phyloP scores from a whole-genome alignment of 2,113 vertebrate species.

The Mastomys coucha region DNA sequence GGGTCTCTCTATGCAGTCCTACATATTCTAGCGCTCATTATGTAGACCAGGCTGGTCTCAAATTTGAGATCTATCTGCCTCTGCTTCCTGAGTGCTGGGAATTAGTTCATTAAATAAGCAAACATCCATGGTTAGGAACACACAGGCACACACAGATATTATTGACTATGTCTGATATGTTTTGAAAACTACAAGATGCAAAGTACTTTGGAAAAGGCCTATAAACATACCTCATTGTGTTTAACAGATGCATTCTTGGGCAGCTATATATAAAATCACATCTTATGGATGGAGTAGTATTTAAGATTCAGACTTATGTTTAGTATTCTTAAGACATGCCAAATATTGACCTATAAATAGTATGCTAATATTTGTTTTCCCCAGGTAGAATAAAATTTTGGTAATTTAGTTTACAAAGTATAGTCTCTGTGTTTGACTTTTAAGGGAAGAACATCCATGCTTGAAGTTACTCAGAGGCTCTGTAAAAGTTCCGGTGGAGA shows the following conservation, averaged over 20 bases:
- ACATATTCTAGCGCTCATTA: background rate
- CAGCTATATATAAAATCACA: background rate
- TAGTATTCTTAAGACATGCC: background rate
- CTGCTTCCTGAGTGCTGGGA: background rate
- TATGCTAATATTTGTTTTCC: background rate
- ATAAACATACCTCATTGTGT: background rate
- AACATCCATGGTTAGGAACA: background rate
- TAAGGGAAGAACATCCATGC: background rate
- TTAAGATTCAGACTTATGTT: background rate
- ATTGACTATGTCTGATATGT: background rate
- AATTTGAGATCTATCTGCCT: background rate
- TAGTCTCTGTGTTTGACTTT: background rate
- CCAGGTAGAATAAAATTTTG: background rate
- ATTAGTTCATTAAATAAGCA: background rate
- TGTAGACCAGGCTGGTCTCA: background rate
- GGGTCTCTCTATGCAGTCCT: background rate
- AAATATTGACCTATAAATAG: background rate
- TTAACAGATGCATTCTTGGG: background rate
- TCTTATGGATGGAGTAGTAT: background rate
- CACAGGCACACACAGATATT: background rate
- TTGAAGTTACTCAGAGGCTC: background rate
- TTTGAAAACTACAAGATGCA: constrained; percentile 31
- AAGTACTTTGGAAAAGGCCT: background rate
- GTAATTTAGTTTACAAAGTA: constrained; percentile 9
- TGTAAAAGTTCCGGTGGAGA: background rate